These are phyloP conservation scores for Archocentrus centrarchus DNA, from an alignment of 2,113 vertebrate genomes.

Conservation along the genomic window DNA sequence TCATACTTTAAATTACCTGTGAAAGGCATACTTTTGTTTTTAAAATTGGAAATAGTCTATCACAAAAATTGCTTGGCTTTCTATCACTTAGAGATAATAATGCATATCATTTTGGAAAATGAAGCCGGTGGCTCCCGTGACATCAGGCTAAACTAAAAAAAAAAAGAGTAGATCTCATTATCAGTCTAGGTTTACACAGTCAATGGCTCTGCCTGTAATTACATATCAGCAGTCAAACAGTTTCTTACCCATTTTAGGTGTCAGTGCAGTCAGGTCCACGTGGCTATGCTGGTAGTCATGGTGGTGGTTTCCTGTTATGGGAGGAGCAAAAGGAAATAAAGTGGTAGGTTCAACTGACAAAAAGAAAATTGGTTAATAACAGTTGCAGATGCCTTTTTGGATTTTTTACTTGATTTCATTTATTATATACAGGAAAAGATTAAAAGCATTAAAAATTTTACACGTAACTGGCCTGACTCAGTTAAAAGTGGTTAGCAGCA, in stretches of 20 bases:
- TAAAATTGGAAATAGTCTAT: conserved; percentile 31
- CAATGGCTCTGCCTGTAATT: not conserved
- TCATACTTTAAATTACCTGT: conserved; percentile 61
- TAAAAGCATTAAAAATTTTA: not conserved
- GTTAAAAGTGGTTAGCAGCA: not conserved
- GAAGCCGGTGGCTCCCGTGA: not conserved
- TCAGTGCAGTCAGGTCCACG: conserved; percentile 90
- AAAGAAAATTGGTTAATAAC: not conserved
- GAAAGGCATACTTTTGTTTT: conserved; percentile 44
- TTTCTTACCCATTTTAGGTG: conserved; percentile 92
- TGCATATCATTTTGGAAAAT: conserved; percentile 13
- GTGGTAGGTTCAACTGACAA: too few relatives aligned
- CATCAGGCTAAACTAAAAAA: not conserved
- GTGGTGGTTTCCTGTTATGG: conserved; percentile 88
- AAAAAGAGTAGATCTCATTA: not conserved
- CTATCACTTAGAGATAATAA: conserved; percentile 25
- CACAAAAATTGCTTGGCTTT: not conserved
- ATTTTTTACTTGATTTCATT: not conserved
- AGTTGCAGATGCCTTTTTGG: too few relatives aligned
- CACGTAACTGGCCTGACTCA: not conserved
- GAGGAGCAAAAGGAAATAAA: conserved; percentile 30
- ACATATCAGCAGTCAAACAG: not conserved
- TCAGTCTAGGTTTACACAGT: not conserved
- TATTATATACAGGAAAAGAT: not conserved
- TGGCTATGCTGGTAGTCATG: conserved; percentile 90